These are phyloP conservation scores for Gymnothorax reevesii DNA, from an alignment of 2,797 vertebrate species.

Conservation along the genomic window DNA sequence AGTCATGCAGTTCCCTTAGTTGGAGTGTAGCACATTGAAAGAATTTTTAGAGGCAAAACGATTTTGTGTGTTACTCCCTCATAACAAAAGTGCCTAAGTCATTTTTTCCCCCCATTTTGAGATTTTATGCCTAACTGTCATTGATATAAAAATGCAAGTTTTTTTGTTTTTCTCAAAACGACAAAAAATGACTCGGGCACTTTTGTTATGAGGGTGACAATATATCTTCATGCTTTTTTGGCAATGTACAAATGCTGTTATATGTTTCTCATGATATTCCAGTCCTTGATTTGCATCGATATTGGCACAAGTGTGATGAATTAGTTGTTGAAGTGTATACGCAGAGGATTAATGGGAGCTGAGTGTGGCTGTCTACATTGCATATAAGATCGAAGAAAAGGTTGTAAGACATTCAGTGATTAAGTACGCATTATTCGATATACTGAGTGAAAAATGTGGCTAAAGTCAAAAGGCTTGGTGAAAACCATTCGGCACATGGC, in stretches of 20 bases:
- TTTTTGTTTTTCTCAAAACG: no score
- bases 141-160: no score
- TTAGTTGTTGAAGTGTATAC: neutral
- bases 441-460: no score
- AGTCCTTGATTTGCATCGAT: neutral
- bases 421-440: no score
- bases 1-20: neutral
- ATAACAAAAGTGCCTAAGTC: no score
- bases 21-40: neutral
- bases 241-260: neutral
- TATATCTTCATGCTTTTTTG: neutral
- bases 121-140: no score
- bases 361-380: neutral
- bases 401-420: neutral
- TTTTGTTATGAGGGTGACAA: neutral
- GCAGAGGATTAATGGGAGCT: neutral
- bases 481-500: no score
- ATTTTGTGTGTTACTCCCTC: no score
- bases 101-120: no score
- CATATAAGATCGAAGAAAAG: neutral
- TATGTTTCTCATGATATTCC: neutral
- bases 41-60: neutral
- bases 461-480: no score
- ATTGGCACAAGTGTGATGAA: neutral
- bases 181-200: neutral